These are phyloP conservation scores for Gasterosteus aculeatus DNA, from an alignment of 2,113 vertebrate genomes.

Conservation along the genomic window DNA sequence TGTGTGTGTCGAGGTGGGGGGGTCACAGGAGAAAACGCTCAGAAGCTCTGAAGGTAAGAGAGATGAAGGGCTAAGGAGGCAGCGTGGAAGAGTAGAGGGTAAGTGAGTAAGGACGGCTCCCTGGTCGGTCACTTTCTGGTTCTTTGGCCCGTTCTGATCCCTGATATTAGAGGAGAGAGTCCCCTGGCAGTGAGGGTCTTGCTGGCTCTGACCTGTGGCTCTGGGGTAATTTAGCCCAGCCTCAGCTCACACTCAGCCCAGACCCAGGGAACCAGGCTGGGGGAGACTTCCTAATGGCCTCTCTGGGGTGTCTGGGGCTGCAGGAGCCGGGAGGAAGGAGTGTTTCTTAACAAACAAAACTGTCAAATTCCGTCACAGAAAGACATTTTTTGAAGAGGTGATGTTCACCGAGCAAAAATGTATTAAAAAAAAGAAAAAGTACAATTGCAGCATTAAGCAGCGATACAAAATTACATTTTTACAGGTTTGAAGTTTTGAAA, in stretches of 20 bases:
- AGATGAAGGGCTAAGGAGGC: slow-evolving; percentile 25
- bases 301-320: slow-evolving; percentile 70
- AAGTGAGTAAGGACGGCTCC: slow-evolving; percentile 66
- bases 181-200: slow-evolving; percentile 60
- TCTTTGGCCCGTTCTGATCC: slow-evolving; percentile 72
- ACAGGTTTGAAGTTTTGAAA: slow-evolving; percentile 23
- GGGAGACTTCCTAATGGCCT: slow-evolving; percentile 71
- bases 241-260: slow-evolving; percentile 51
- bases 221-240: slow-evolving; percentile 73
- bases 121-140: slow-evolving; percentile 60
- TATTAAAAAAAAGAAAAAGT: not conserved
- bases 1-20: slow-evolving; percentile 22
- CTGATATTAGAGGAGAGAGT: slow-evolving; percentile 66
- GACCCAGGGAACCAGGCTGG: slow-evolving; percentile 47
- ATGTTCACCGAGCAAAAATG: not conserved
- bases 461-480: not conserved
- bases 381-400: not conserved
- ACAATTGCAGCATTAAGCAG: slow-evolving; percentile 1
- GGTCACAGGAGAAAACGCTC: slow-evolving; percentile 38
- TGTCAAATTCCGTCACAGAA: slow-evolving; percentile 13
- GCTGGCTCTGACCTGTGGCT: slow-evolving; percentile 75
- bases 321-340: slow-evolving; percentile 36
- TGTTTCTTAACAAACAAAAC: slow-evolving; percentile 28
- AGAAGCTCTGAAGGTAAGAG: slow-evolving; percentile 45
- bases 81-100: slow-evolving; percentile 50